Evolutionary conservation across 2,797 vertebrate genomes (phyloP).

Genomic region (Acanthis flammea): DNA sequence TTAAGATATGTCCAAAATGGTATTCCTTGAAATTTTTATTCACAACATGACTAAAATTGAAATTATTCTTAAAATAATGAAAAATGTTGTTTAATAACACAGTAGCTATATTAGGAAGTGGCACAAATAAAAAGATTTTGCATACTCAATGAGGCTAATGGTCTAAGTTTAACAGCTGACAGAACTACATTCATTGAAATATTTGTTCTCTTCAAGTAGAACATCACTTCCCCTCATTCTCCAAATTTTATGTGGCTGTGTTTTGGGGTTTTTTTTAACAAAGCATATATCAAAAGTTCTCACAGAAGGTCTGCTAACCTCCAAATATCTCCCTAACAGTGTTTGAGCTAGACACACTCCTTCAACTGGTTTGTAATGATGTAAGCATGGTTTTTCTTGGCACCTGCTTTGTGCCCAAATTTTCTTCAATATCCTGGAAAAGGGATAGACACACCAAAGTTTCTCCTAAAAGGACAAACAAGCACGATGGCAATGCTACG

Average conservation of each 20-base stretch:
- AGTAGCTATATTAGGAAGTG: neutral
- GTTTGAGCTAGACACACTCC: neutral
- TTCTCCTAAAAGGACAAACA: neutral
- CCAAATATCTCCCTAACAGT: neutral
- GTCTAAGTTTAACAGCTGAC: neutral
- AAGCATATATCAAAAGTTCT: neutral
- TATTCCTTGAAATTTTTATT: neutral
- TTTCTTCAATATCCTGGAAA: neutral
- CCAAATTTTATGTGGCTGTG: neutral
- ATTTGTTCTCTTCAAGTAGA: neutral
- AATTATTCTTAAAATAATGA: neutral
- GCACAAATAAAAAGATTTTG: neutral
- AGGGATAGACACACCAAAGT: neutral
- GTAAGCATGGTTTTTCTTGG: neutral
- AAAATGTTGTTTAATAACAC: neutral
- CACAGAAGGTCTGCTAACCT: neutral
- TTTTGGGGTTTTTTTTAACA: neutral
- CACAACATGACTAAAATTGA: neutral
- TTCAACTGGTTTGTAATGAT: neutral
- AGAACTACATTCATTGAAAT: neutral
- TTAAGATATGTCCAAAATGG: neutral
- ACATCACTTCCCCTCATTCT: neutral
- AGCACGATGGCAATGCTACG: rapidly evolving
- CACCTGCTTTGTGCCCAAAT: neutral
- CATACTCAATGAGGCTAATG: neutral